These are phyloP conservation scores for Hoplodrina ambigua DNA, from an alignment of 2,888 invertebrate genomes.

Conservation along the genomic window DNA sequence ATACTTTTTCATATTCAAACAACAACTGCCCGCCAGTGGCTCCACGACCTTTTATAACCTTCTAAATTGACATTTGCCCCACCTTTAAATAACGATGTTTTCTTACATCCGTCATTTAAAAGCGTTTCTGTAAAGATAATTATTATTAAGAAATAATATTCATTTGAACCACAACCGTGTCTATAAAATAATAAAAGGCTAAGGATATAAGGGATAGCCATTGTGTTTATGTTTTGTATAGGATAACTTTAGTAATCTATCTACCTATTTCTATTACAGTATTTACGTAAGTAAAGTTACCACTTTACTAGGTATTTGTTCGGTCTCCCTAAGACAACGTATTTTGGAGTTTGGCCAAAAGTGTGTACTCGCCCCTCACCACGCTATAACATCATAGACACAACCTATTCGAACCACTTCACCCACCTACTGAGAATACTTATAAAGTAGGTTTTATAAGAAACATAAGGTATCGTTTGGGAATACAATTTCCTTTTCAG, in stretches of 20 bases:
- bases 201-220: neutral
- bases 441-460: constrained; percentile 21
- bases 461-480: constrained; percentile 1
- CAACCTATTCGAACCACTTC: constrained; percentile 30
- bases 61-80: too few species aligned
- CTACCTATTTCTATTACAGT: neutral
- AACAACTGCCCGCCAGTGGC: too few species aligned
- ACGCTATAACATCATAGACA: constrained; percentile 43
- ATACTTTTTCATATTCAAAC: too few species aligned
- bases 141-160: too few species aligned
- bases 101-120: too few species aligned
- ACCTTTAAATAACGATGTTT: too few species aligned
- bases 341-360: constrained; percentile 61
- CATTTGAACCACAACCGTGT: too few species aligned
- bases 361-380: constrained; percentile 41
- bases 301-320: constrained; percentile 49
- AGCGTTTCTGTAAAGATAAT: too few species aligned
- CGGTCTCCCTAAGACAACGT: constrained; percentile 51
- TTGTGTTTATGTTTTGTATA: neutral
- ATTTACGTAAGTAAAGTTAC: constrained; percentile 22
- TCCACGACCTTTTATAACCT: too few species aligned
- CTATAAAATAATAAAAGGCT: too few species aligned
- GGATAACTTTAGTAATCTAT: neutral
- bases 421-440: constrained; percentile 20
- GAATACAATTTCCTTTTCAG: constrained; percentile 10